A percentile compares a stretch with the other conserved stretches of the same genome.
These are phyloP conservation scores for Riptortus pedestris DNA, from an alignment of 1,140 invertebrate species.

Conservation along the genomic window DNA sequence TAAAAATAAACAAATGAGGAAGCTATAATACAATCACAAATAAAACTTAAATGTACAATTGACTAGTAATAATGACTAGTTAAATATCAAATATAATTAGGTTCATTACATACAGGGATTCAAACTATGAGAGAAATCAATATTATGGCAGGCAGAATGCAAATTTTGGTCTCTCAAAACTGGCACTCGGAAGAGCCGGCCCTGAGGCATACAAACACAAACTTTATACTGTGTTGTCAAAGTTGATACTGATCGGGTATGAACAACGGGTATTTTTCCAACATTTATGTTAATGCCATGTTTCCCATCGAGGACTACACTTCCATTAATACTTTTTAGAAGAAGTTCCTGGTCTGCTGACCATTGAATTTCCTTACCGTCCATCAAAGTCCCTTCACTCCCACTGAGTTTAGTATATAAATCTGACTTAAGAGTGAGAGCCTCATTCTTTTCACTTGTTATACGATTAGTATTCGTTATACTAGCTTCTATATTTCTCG, in stretches of 20 bases:
- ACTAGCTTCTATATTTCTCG: conserved; percentile 55
- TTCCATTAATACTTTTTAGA: conserved; percentile 67
- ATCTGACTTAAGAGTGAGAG: conserved; percentile 54
- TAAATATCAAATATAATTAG: no score
- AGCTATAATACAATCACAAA: no score
- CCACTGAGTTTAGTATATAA: conserved; percentile 26
- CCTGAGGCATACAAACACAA: conserved; percentile 77
- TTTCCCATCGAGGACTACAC: conserved; percentile 56
- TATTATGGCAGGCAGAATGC: conserved; percentile 31
- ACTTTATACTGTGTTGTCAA: conserved; percentile 59
- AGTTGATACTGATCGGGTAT: conserved; percentile 49
- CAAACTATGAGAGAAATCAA: conserved; percentile 39
- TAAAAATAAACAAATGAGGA: no score
- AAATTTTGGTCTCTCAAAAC: conserved; percentile 44
- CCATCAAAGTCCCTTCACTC: conserved; percentile 42
- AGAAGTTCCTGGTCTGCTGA: conserved; percentile 68
- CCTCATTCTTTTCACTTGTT: conserved; percentile 56
- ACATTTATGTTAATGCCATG: conserved; percentile 57
- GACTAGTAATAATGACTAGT: no score
- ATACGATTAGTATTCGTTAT: conserved; percentile 59
- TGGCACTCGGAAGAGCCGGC: conserved; percentile 65
- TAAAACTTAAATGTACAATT: no score
- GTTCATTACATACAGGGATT: conserved; percentile 60
- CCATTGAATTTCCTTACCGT: conserved; percentile 48
- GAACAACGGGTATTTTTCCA: conserved; percentile 53